phyloP scores from a whole-genome alignment of 2,888 invertebrate species.

The Aporophyla nigra region DNA sequence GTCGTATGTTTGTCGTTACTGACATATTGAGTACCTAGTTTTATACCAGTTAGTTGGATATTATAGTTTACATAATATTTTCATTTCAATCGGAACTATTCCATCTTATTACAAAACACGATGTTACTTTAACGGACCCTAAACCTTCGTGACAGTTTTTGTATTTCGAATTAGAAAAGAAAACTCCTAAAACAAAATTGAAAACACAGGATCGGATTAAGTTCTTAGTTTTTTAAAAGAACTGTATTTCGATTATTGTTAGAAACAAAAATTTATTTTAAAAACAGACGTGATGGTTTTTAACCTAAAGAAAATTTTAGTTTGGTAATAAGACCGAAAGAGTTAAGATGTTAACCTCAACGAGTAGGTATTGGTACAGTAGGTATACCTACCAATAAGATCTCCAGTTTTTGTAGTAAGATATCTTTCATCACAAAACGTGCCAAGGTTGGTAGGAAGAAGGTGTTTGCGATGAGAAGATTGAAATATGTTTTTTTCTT shows the following conservation, averaged over 20 bases:
- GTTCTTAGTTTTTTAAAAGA: neutral
- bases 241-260: too few species aligned
- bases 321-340: neutral
- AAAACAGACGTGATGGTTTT: neutral
- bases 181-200: neutral
- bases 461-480: conserved; percentile 44
- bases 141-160: neutral
- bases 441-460: conserved; percentile 43
- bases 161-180: neutral
- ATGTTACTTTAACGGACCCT: neutral
- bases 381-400: conserved; percentile 39
- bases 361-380: neutral
- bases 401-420: conserved; percentile 37
- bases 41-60: neutral
- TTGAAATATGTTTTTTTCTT: conserved; percentile 39
- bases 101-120: neutral
- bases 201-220: neutral
- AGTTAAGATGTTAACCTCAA: neutral
- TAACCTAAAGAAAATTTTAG: too few species aligned
- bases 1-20: neutral
- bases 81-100: neutral
- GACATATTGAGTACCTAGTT: neutral
- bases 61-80: neutral
- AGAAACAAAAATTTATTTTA: too few species aligned
- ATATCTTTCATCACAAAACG: conserved; percentile 47